phyloP scores from a whole-genome alignment of 2,113 vertebrate genomes.

The Origma solitaria region DNA sequence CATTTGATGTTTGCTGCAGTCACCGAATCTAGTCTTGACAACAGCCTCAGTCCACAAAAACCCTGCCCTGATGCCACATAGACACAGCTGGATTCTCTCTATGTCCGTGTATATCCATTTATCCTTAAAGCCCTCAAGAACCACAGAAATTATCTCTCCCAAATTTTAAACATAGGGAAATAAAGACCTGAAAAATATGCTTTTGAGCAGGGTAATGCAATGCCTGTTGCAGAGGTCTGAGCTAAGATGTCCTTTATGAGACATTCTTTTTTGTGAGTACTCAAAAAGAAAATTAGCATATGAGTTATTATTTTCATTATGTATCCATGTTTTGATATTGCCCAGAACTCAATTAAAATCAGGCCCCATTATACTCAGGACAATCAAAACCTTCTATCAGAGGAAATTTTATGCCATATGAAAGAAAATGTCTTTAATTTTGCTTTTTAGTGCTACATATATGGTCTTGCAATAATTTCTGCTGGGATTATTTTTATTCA shows the following conservation, averaged over 20 bases:
- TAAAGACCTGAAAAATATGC: not conserved
- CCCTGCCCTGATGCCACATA: not conserved
- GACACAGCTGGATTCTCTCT: not conserved
- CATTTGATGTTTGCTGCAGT: rapidly evolving
- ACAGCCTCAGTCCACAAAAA: not conserved
- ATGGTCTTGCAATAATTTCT: not conserved
- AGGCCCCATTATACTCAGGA: conserved; percentile 3
- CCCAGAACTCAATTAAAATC: conserved; percentile 38
- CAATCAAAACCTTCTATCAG: not conserved
- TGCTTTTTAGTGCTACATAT: not conserved
- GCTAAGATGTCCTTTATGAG: not conserved
- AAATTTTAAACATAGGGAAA: not conserved
- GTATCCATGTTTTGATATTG: not conserved
- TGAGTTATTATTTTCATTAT: not conserved
- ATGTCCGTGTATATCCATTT: not conserved
- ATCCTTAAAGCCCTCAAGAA: not conserved
- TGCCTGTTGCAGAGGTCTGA: not conserved
- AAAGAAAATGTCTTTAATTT: conserved; percentile 25
- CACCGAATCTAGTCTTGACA: not conserved
- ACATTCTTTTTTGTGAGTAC: not conserved
- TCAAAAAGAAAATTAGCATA: not conserved
- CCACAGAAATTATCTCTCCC: not conserved
- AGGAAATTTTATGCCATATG: not conserved
- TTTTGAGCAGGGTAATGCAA: not conserved
- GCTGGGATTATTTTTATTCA: not conserved